Evolutionary conservation across 2,888 invertebrate genomes (phyloP), one percentile per base, ranked within the genome.

Genomic region (Creontiades dilutus): DNA sequence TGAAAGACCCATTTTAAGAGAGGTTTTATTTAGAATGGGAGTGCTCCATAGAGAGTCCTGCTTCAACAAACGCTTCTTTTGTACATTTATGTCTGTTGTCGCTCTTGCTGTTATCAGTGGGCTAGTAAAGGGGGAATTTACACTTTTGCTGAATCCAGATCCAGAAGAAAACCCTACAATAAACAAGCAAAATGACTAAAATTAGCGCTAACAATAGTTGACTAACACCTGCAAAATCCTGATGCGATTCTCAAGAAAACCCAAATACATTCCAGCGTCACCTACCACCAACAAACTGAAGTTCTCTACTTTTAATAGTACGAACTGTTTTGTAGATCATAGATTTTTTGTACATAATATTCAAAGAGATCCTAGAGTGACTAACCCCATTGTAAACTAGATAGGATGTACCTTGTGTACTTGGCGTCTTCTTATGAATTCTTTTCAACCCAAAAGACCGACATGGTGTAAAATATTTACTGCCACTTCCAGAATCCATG

Each of bases 381-480:
- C 1, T 61, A 61, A 19, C 2, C 9, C 7, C 0, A 19, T 19
- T 1, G 23, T 23, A 11, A 68, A 9, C 19, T 0, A 4, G 12
- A 11, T 68, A 14, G 46, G 16, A 14, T 19, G 14, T 82, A 82
- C 82, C 55, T 82, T 19, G 27, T n/a, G 52, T 27, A 19, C n/a
- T 28, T 0, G 46, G 46, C 12, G 80, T 4, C 46, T 48, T 47
- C 27, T 47, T 48, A 11, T 82, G 14, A 27, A 52, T 27, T 23
- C 82, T 82, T 52, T 23, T 37, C 48, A 82, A 19, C 11, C 82
- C 82, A 47, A 82, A 48, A 14, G 82, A n/a, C 11, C 82, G 82
- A 14, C 82, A 82, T 52, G 82, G 82, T 1, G 52, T 82, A 1
- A 82, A 52, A 52, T 82, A 52, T 48, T 82, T 82, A 27, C 82